Conservation (phyloP, 2,888 invertebrate species). For the Spilosoma lubricipeda region DNA sequence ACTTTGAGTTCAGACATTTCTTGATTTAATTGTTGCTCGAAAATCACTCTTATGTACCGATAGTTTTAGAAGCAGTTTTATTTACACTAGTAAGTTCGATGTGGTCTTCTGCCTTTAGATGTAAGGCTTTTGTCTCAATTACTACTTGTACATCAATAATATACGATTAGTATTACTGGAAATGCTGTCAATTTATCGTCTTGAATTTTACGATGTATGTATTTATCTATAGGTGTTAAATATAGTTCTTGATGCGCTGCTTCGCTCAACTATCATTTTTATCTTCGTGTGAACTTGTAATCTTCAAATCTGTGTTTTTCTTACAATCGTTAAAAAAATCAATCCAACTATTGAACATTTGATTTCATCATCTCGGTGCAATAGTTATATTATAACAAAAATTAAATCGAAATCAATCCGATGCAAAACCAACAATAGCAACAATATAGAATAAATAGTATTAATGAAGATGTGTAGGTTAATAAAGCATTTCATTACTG, state of each 20-base stretch:
- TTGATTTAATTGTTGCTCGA: background rate
- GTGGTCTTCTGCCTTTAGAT: conserved; percentile 69
- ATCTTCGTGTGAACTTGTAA: conserved; percentile 52
- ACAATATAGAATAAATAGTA: background rate
- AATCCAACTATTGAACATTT: background rate
- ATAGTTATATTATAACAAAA: background rate
- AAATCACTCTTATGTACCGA: background rate
- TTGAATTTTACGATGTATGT: conserved; percentile 70
- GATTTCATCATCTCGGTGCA: conserved; percentile 7
- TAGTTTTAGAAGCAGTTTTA: conserved; percentile 35
- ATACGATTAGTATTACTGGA: conserved; percentile 76
- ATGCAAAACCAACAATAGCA: background rate
- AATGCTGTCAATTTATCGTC: conserved; percentile 84
- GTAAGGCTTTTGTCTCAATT: conserved; percentile 79
- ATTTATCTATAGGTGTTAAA: conserved; percentile 67
- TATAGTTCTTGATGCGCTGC: conserved; percentile 68
- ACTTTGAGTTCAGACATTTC: background rate
- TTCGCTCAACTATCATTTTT: conserved; percentile 66
- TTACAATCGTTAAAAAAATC: conserved; percentile 39
- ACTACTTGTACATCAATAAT: conserved; percentile 69
- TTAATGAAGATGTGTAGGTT: background rate
- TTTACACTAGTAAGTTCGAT: conserved; percentile 51
- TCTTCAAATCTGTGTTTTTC: conserved; percentile 50
- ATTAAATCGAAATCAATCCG: background rate
- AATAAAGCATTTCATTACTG: background rate